Evolutionary conservation across 2,888 invertebrate genomes (phyloP).

Genomic region (Noctua janthe): DNA sequence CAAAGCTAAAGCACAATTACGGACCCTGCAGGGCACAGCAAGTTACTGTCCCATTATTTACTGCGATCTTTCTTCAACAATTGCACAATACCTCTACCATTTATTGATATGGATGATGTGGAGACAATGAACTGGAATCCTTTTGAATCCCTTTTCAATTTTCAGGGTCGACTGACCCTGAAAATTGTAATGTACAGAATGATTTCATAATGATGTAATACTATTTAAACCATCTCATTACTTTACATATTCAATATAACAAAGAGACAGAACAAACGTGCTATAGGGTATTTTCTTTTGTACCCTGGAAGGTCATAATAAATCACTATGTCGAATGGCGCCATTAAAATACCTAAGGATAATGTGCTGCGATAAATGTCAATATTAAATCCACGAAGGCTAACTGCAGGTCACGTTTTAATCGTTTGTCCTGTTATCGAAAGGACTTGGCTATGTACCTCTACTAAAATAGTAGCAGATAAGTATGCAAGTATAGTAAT

Average conservation of each 20-base stretch:
- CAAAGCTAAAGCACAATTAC: background rate
- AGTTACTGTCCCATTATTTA: background rate
- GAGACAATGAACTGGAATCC: background rate
- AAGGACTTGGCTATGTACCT: conserved; percentile 23
- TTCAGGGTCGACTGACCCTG: too few relatives aligned
- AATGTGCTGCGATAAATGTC: conserved; percentile 47
- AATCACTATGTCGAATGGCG: conserved; percentile 46
- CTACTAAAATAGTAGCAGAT: background rate
- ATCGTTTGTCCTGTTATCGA: conserved; percentile 56
- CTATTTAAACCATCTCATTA: background rate
- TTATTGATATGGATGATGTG: background rate
- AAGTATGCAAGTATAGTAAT: background rate
- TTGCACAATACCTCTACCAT: background rate
- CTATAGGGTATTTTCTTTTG: conserved; percentile 34
- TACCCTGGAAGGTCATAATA: conserved; percentile 50
- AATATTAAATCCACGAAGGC: conserved; percentile 59
- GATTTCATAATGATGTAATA: background rate
- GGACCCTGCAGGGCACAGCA: background rate
- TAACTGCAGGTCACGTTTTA: conserved; percentile 58
- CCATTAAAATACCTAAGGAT: conserved; percentile 60
- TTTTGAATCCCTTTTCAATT: background rate
- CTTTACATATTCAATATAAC: conserved; percentile 18
- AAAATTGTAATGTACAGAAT: background rate
- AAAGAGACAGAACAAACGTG: conserved; percentile 20
- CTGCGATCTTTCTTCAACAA: background rate